phyloP scores from a whole-genome alignment of 2,888 invertebrate genomes.

The Drosophila pseudotalamancana region DNA sequence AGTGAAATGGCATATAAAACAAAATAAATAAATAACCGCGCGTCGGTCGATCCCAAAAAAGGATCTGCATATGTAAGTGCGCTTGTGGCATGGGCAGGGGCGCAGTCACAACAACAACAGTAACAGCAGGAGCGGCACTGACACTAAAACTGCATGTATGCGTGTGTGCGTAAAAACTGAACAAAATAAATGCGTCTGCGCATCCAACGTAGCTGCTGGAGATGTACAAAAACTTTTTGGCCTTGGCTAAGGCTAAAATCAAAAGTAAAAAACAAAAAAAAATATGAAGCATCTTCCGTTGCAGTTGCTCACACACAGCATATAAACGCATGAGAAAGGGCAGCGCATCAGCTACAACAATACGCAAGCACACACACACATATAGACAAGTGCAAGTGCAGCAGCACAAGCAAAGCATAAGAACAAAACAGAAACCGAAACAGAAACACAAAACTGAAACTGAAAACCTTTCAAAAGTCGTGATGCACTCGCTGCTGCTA shows the following conservation, averaged over 20 bases:
- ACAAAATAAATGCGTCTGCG: conserved; percentile 72
- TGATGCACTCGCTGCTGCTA: conserved; percentile 31
- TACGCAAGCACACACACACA: conserved; percentile 21
- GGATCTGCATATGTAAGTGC: conserved; percentile 62
- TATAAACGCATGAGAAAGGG: conserved; percentile 45
- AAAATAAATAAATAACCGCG: conserved; percentile 47
- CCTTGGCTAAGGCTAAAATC: conserved; percentile 57
- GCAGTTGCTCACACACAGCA: conserved; percentile 41
- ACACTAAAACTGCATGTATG: conserved; percentile 46
- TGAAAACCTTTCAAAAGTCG: conserved; percentile 51
- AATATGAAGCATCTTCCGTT: conserved; percentile 22
- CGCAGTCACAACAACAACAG: conserved; percentile 58
- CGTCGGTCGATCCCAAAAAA: conserved; percentile 46
- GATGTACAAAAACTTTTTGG: conserved; percentile 51
- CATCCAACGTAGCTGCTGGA: conserved; percentile 38
- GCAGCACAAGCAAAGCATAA: conserved; percentile 54
- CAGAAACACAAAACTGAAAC: conserved; percentile 48
- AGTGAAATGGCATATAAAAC: conserved; percentile 52
- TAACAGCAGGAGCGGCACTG: conserved; percentile 62
- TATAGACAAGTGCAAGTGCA: conserved; percentile 48
- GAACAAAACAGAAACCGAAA: conserved; percentile 62
- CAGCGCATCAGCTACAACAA: conserved; percentile 31
- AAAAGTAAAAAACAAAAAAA: conserved; percentile 31
- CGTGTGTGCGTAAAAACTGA: conserved; percentile 51
- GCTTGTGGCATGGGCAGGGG: conserved; percentile 39